Evolutionary conservation across 2,113 vertebrate genomes (phyloP), one percentile per base, ranked within the genome.

Genomic region (Xyliphius kryptos): DNA sequence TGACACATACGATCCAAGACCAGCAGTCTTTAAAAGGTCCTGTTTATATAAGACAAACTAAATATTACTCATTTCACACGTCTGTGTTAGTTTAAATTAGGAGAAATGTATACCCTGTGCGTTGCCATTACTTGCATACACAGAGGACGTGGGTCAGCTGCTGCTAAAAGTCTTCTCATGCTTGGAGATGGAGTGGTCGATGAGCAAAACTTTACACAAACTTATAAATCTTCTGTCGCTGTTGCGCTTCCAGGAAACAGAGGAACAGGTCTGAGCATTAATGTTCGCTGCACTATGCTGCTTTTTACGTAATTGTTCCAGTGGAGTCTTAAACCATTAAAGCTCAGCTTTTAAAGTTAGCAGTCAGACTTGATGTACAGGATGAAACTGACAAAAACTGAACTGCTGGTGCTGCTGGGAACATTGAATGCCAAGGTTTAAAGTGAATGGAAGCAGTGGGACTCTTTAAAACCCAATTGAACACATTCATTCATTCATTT

Each of bases 231-330:
- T 74, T 63, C 68, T 67, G 9, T 60, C 32, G 58, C 60, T 61
- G 78, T 78, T 78, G 74, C 70, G 70, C 80, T 82, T 82, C 74
- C 2, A 32, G 26, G 74, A 72, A 67, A 59, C 63, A 58, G 63
- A 78, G 67, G 50, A 78, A 85, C 58, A 49, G 73, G 73, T 77
- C 73, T 57, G 72, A 37, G 66, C 49, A 71, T 70, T 69, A 49
- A 66, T 73, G 65, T 69, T 59, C 56, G 26, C 61, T 61, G 61
- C 69, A 73, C 75, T 71, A 73, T 72, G 72, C 72, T 22, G 65
- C 58, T 3, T 17, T 74, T 68, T 32, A 48, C 46, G 19, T 3
- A 55, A 69, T 67, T 66, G 63, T 58, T 71, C 58, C 57, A 38
- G 71, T 50, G 50, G 56, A 57, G 54, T 59, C 56, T 69, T 43